phyloP scores from a whole-genome alignment of 2,113 vertebrate species.

The Patagioenas fasciata region DNA sequence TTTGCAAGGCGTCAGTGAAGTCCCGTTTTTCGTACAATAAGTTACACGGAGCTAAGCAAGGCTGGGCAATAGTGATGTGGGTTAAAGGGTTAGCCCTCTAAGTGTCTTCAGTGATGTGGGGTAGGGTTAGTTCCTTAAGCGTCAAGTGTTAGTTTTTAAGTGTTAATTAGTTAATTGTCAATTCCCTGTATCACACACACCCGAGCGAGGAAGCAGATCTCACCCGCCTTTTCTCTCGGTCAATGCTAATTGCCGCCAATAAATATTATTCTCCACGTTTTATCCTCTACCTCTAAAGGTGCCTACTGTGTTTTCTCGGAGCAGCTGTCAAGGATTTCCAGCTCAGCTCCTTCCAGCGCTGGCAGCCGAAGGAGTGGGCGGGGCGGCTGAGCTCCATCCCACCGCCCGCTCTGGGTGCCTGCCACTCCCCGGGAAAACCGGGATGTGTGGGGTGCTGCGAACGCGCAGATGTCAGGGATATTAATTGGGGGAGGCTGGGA shows the following conservation, averaged over 20 bases:
- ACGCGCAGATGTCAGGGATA: accelerated
- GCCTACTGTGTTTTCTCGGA: background rate
- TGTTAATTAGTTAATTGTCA: too few relatives aligned
- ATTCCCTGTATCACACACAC: too few relatives aligned
- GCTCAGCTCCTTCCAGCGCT: background rate
- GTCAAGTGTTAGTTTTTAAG: too few relatives aligned
- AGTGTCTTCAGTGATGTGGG: too few relatives aligned
- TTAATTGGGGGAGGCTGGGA: background rate
- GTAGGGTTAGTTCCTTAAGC: too few relatives aligned
- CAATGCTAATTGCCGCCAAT: background rate
- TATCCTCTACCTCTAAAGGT: background rate
- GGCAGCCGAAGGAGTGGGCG: background rate
- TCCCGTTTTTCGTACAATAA: too few relatives aligned
- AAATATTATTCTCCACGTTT: background rate
- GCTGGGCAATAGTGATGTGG: too few relatives aligned
- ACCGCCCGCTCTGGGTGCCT: background rate
- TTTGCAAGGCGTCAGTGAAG: too few relatives aligned
- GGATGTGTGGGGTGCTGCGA: accelerated
- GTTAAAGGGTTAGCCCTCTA: too few relatives aligned
- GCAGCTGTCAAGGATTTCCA: background rate
- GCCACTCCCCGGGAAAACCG: background rate
- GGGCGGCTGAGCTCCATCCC: background rate
- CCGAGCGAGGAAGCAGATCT: accelerated
- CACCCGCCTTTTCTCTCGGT: background rate
- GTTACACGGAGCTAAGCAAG: too few relatives aligned